Evolutionary conservation across 2,797 vertebrate species (phyloP), one percentile per base, ranked within the genome.

Genomic region (Lycodopsis pacificus): DNA sequence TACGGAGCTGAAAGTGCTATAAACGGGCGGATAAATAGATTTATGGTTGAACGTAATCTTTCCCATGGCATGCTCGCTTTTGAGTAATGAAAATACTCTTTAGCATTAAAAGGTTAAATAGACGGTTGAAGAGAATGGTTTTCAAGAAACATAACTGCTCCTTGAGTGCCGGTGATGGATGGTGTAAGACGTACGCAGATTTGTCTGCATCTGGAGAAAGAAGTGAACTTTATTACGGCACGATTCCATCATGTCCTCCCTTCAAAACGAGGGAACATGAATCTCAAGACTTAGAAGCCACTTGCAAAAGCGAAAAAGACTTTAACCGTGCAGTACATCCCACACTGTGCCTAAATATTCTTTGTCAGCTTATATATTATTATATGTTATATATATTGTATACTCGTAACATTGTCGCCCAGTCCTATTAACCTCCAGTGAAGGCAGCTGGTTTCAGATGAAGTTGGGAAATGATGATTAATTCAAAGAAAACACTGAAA

Each of bases 21-120:
- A 32, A 32, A 38, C 22, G 30, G 65, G 72, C 65, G 12, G 20
- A 70, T 51, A 25, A 76, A 63, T 49, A 58, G 38, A 72, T 81
- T 65, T 48, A 76, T 40, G 81, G 71, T 64, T 65, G 15, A 59
- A 71, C 40, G 49, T 46, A 42, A 71, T 82, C 64, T 80, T 73
- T 76, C 71, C 74, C 67, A 54, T 46, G 65, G 19, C 61, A 51
- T 51, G 25, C 13, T 61, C 73, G 19, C 34, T 71, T 56, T 77
- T 76, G 25, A 57, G 48, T 30, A 62, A 72, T 84, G 59, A 62
- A 71, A 62, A 42, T 73, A 56, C 59, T 69, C 3, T 4, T 7
- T 3, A 48, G 48, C 27, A 66, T 54, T 59, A 32, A 66, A 65
- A 66, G 53, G 56, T 73, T 59, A 42, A 76, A 71, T 34, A 42